A percentile compares a stretch with the other conserved stretches of the same genome.
phyloP scores from a whole-genome alignment of 1,140 invertebrate species.

The Carcinoscorpius rotundicauda region DNA sequence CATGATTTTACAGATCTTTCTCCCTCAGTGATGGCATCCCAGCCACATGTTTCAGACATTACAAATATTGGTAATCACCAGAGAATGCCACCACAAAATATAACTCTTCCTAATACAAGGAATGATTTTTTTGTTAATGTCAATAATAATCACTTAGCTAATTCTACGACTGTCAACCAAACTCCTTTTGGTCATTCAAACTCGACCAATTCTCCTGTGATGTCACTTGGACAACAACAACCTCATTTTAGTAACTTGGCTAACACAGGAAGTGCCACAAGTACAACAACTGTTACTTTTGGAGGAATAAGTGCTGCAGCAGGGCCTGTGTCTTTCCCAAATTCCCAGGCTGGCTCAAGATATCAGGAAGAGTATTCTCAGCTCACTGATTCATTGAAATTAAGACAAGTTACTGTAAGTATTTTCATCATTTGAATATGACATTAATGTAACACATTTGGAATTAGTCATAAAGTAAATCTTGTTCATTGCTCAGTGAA shows the following conservation, averaged over 20 bases:
- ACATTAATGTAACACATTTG: no score
- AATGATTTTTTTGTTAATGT: no score
- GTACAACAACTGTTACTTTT: slow-evolving; percentile 9
- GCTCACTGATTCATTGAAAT: slow-evolving; percentile 14
- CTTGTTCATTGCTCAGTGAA: no score
- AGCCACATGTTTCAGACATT: slow-evolving; percentile 12
- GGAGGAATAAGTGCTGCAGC: slow-evolving; percentile 10
- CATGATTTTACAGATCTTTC: slow-evolving; percentile 6
- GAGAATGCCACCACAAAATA: slow-evolving; percentile 17
- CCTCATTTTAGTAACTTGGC: slow-evolving; percentile 13
- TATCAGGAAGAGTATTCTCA: slow-evolving; percentile 12
- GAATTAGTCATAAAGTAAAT: no score
- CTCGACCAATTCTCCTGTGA: slow-evolving; percentile 13
- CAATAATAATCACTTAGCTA: no score
- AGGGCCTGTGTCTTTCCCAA: slow-evolving; percentile 7
- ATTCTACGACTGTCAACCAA: slow-evolving; percentile 12
- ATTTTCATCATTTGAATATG: background rate
- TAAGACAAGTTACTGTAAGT: slow-evolving; percentile 16
- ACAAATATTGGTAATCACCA: slow-evolving; percentile 12
- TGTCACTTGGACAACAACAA: slow-evolving; percentile 9
- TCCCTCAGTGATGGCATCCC: slow-evolving; percentile 13
- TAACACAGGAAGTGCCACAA: slow-evolving; percentile 6
- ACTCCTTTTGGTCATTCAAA: slow-evolving; percentile 13
- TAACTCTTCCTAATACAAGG: slow-evolving; percentile 13
- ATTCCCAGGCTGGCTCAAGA: slow-evolving; percentile 11